Base-by-base conservation (phyloP, 2,113 vertebrate species). In the Pteronura brasiliensis region DNA sequence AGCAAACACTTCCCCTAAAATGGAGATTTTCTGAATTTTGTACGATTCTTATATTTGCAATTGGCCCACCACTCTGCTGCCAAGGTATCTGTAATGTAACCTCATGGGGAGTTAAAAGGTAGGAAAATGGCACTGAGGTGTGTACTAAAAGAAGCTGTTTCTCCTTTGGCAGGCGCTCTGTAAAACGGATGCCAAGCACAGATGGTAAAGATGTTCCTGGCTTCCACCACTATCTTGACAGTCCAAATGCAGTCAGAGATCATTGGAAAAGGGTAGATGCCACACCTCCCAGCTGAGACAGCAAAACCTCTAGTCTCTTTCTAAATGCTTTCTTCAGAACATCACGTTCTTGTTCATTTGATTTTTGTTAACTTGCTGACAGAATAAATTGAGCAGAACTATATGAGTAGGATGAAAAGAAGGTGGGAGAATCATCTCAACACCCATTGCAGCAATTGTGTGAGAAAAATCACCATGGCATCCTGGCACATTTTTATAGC, bases 121-220 rank as follows among this genome's bases (percentile, higher is more conserved):
- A 97, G 39, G 65, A 72, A 94, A 96, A 90, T 27, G 49, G 52
- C 79, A 85, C 52, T 17, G 95, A 89, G 88, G 93, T 97, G 63
- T n/a, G 9, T n/a, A 61, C 44, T 88, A 52, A 97, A 94, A 90
- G 90, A 97, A 96, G 88, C 93, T 97, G 77, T 79, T 97, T 96
- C 82, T 96, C 67, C 18, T 23, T 95, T 98, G 98, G 97, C 97
- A 97, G 88, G 29, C 39, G 61, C 9, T 36, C 31, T 63, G 8
- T 31, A 89, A 55, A 65, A 71, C 0, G 2, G 8, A 4, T 93
- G 96, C 95, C 95, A 98, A 87, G 72, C 21, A 89, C 95, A 98
- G 96, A 93, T 96, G 97, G 97, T 55, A 69, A 91, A 96, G 92
- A 96, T 97, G 95, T 96, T 97, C 81, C 82, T 95, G 97, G 91